These are phyloP conservation scores for Chaenogobius annularis DNA, from an alignment of 2,113 vertebrate genomes.

Conservation along the genomic window DNA sequence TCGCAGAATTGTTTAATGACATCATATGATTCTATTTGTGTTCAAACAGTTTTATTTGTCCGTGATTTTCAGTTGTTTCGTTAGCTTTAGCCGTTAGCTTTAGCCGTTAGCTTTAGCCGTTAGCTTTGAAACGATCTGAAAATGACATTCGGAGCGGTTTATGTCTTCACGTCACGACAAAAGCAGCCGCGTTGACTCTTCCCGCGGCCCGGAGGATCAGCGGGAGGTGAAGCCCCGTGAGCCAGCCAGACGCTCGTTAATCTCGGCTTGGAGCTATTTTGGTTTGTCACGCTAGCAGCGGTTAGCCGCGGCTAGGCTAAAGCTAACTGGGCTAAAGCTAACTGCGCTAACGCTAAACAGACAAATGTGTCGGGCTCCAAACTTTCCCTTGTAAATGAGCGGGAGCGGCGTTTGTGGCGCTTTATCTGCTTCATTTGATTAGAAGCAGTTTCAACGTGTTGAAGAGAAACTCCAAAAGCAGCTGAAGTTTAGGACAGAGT, in stretches of 20 bases:
- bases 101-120: not conserved
- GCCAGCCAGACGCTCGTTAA: slow-evolving; percentile 52
- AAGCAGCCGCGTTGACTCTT: not conserved
- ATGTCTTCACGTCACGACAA: not conserved
- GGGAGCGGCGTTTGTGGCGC: not conserved
- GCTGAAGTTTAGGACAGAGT: no score
- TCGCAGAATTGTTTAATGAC: no score
- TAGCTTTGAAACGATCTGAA: not conserved
- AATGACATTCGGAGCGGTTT: not conserved
- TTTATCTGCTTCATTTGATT: no score
- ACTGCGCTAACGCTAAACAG: not conserved
- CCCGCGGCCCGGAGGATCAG: not conserved
- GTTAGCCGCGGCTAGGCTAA: slow-evolving; percentile 11
- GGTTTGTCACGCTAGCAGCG: slow-evolving; percentile 51
- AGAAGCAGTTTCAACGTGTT: no score
- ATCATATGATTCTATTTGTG: no score
- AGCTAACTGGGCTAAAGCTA: not conserved
- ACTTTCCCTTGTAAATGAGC: slow-evolving; percentile 5
- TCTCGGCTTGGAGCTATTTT: slow-evolving; percentile 82
- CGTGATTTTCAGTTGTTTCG: no score
- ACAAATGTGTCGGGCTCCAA: not conserved
- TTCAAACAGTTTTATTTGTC: no score
- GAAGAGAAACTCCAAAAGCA: no score
- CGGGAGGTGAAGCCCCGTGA: slow-evolving; percentile 5
- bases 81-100: no score